phyloP scores from a whole-genome alignment of 2,113 vertebrate genomes.

The Mirza zaza region DNA sequence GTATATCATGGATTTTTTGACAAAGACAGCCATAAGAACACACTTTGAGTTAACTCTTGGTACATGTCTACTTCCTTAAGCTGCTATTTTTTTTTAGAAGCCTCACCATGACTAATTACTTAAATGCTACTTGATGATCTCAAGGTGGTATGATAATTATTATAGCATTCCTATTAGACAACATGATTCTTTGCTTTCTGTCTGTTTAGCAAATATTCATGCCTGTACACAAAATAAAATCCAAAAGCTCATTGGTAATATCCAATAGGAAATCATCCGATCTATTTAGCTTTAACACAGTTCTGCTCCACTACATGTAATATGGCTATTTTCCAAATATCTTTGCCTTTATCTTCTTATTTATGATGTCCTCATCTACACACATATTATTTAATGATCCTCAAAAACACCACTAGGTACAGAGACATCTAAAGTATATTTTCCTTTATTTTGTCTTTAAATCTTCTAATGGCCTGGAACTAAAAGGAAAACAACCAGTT shows the following conservation, averaged over 20 bases:
- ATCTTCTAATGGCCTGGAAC: not conserved
- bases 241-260: not conserved
- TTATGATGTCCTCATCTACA: not conserved
- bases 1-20: not conserved
- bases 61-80: not conserved
- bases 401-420: not conserved
- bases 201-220: not conserved
- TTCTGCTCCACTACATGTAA: not conserved
- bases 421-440: conserved; percentile 4
- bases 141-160: not conserved
- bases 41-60: not conserved
- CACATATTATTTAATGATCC: not conserved
- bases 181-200: not conserved
- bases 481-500: not conserved
- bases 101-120: not conserved
- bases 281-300: not conserved
- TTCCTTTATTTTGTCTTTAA: conserved; percentile 30
- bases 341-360: not conserved
- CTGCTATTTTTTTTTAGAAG: not conserved
- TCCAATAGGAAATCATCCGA: not conserved
- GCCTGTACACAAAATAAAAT: not conserved
- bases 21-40: not conserved
- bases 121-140: not conserved
- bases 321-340: not conserved
- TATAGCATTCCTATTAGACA: not conserved